Conservation (phyloP, 2,888 invertebrate genomes). For the Leistus spinibarbis region DNA sequence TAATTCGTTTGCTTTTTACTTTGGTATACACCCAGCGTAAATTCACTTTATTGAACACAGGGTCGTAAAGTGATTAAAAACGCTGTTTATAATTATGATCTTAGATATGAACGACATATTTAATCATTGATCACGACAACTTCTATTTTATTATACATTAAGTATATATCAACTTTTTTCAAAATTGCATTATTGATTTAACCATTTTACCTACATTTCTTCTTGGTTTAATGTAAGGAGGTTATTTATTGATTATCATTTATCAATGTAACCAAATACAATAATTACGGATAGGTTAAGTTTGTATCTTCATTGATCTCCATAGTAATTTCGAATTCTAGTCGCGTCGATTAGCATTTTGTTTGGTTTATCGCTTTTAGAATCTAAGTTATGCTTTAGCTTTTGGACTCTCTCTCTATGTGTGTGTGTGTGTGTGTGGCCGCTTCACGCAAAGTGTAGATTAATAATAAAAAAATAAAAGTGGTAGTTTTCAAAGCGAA, state of each 20-base stretch:
- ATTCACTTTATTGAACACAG: too few relatives aligned
- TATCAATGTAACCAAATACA: not conserved
- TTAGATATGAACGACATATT: too few relatives aligned
- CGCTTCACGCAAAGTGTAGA: constrained; percentile 34
- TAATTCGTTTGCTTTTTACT: not conserved
- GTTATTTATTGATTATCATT: not conserved
- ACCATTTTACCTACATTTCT: too few relatives aligned
- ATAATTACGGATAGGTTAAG: not conserved
- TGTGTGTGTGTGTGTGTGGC: not conserved
- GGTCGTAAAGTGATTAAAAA: too few relatives aligned
- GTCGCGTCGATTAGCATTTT: constrained; percentile 5
- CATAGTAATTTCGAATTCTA: not conserved
- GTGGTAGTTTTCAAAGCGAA: constrained; percentile 9
- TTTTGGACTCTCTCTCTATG: constrained; percentile 14
- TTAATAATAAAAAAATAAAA: constrained; percentile 33
- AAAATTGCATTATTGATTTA: too few relatives aligned
- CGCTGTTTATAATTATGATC: too few relatives aligned
- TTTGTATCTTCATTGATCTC: constrained; percentile 9
- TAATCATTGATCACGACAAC: too few relatives aligned
- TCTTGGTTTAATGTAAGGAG: too few relatives aligned
- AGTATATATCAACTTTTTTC: too few relatives aligned
- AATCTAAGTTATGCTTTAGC: constrained; percentile 26
- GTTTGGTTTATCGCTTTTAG: constrained; percentile 22
- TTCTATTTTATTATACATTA: too few relatives aligned
- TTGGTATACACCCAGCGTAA: too few relatives aligned